A percentile compares a stretch with the other conserved stretches of the same genome.
These are phyloP conservation scores for Pseudochirops cupreus DNA, from an alignment of 2,797 vertebrate genomes.

Conservation along the genomic window DNA sequence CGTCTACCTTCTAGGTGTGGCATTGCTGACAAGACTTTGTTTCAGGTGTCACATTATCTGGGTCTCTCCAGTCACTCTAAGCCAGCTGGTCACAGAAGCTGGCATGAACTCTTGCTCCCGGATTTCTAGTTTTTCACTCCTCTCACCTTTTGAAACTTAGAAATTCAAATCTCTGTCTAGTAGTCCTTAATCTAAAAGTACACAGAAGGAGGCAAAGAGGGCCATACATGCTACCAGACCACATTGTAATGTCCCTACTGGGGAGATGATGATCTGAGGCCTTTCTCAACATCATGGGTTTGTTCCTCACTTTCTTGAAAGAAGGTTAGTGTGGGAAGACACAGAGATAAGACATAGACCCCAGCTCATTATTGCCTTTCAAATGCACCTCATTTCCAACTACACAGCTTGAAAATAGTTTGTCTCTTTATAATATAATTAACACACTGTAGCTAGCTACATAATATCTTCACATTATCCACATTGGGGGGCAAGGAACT, in stretches of 20 bases:
- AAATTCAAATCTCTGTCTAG: not conserved
- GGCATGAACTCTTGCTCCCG: not conserved
- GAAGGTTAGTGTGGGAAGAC: not conserved
- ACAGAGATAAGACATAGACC: not conserved
- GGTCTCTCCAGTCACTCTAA: too few species aligned
- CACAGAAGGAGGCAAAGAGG: not conserved
- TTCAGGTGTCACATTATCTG: not conserved
- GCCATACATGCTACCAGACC: not conserved
- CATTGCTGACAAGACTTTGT: not conserved
- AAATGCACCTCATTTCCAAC: not conserved
- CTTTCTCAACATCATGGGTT: not conserved
- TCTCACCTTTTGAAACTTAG: not conserved
- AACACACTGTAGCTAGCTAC: not conserved
- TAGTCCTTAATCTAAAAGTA: not conserved
- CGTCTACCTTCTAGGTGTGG: not conserved
- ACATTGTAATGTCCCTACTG: not conserved
- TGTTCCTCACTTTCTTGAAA: not conserved
- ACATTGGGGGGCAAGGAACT: not conserved
- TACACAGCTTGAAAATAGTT: not conserved
- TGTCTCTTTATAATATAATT: not conserved
- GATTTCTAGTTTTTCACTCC: not conserved
- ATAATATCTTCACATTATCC: not conserved
- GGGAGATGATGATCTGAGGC: not conserved
- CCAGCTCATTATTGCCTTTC: not conserved
- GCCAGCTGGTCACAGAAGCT: not conserved